Evolutionary conservation across 2,797 vertebrate genomes (phyloP), one percentile per base, ranked within the genome.

Genomic region (Echeneis naucrates): DNA sequence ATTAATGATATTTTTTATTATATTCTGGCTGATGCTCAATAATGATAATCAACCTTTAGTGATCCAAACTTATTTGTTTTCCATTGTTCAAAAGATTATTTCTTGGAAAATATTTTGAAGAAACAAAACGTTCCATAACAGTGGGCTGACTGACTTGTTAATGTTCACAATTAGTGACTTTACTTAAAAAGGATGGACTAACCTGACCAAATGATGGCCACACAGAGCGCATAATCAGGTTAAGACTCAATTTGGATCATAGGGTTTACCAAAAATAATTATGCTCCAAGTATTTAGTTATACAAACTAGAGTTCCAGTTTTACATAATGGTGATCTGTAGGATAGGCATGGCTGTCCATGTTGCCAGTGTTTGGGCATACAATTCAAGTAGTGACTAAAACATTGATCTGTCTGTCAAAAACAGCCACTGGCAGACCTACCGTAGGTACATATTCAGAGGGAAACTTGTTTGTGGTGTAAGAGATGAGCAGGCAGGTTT

Each of bases 401-500:
- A 53, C 2, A 47, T 1, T 11, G 3, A 42, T 52, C 40, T 19
- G 17, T 5, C 17, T 17, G 8, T 32, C 7, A 16, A 21, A 13
- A 42, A 37, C 17, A 27, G 21, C 0, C 0, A 4, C 9, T 47
- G 30, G 45, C 0, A 3, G n/a, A 89, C 94, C 92, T 84, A 95
- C 95, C 85, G 95, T 95, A 40, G 95, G 95, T 78, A 95, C 95
- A 60, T 95, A 95, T 91, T 95, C 95, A 51, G 95, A 95, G 24
- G 95, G 95, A 78, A 95, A 95, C 88, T 95, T 95, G 91, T 95
- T 95, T 81, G 95, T 95, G 73, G 95, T 95, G 85, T 95, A 95
- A 19, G 95, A 95, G 87, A 95, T 95, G 89, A 95, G 93, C 86
- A 95, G 92, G 91, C 95, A 95, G 81, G 95, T 94, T 94, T 95